phyloP scores from a whole-genome alignment of 35 echinoderm and acorn worm genomes.

The Ophioderma brevispina region DNA sequence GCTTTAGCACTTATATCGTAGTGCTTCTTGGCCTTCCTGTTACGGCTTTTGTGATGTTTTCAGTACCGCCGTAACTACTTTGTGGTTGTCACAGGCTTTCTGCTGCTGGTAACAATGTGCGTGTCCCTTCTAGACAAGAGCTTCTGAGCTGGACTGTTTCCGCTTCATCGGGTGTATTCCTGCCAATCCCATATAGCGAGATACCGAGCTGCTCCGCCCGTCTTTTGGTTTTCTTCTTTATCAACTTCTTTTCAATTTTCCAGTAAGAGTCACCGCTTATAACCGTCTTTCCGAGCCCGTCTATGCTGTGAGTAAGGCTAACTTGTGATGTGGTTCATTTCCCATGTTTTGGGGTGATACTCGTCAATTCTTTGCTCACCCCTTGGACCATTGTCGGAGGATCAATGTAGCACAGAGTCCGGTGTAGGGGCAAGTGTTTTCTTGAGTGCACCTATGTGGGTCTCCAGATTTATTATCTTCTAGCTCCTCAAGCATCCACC shows the following conservation, averaged over 20 bases:
- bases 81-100: no score
- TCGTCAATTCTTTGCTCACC: conserved; percentile 39
- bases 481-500: no score
- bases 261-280: conserved; percentile 15
- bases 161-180: no score
- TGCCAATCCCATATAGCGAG: no score
- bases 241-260: no score
- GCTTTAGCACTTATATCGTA: not conserved
- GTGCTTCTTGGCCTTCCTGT: not conserved
- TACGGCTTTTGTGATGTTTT: no score
- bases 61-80: no score
- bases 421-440: not conserved
- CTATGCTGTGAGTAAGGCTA: conserved; percentile 40
- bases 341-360: conserved; percentile 46
- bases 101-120: no score
- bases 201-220: no score
- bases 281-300: conserved; percentile 48
- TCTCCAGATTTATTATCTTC: not conserved
- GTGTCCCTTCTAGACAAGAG: no score
- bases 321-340: conserved; percentile 47
- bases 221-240: no score
- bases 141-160: no score
- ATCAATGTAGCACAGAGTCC: not conserved
- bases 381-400: conserved; percentile 51
- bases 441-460: not conserved